Conservation (phyloP, 2,797 vertebrate genomes). For the Pseudocheirus occidentalis region DNA sequence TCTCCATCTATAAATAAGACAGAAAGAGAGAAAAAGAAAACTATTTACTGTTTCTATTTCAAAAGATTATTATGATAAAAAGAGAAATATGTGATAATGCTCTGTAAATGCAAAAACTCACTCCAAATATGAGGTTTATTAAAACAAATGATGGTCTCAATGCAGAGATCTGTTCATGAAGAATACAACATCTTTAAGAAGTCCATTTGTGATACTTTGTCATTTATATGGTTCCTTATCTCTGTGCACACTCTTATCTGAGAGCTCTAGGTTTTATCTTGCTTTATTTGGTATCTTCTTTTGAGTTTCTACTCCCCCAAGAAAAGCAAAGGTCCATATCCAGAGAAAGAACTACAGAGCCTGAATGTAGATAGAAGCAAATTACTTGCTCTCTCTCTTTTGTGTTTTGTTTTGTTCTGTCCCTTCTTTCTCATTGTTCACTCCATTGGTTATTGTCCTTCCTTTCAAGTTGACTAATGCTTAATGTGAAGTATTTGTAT, state of each 20-base stretch:
- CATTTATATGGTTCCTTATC: neutral
- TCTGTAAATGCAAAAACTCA: neutral
- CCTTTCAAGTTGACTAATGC: too few species aligned
- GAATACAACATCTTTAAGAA: neutral
- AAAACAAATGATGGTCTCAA: neutral
- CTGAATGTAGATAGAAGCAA: too few species aligned
- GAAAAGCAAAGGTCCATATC: too few species aligned
- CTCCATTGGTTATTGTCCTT: too few species aligned
- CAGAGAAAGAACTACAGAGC: too few species aligned
- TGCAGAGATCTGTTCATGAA: neutral
- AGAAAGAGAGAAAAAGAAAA: neutral
- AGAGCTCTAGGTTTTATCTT: neutral
- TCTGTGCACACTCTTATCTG: neutral
- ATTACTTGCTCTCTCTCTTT: too few species aligned
- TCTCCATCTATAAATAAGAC: neutral
- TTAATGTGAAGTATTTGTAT: too few species aligned
- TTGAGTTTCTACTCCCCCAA: neutral
- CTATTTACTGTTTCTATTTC: neutral
- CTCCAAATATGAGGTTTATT: neutral
- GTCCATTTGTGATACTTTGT: neutral
- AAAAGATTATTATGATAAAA: neutral
- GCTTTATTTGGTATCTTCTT: neutral
- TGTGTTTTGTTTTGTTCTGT: too few species aligned
- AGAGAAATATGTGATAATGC: neutral
- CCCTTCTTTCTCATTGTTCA: too few species aligned